Conservation (phyloP, 2,888 invertebrate genomes). For the Meganola albula region DNA sequence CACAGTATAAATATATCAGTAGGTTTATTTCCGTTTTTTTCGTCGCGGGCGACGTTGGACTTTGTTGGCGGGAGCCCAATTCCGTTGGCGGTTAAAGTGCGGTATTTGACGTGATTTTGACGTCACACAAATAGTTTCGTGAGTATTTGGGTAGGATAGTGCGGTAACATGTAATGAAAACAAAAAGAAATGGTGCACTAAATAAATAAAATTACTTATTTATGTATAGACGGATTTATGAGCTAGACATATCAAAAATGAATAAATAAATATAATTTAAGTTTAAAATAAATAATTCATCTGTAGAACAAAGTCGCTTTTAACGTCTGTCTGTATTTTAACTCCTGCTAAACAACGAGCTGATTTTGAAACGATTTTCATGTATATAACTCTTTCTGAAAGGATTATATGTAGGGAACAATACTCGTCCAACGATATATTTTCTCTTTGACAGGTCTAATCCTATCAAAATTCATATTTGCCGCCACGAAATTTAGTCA, state of each 20-base stretch:
- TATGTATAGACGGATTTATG: conserved; percentile 28
- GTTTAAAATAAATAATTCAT: too few relatives aligned
- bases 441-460: too few relatives aligned
- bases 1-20: conserved; percentile 16
- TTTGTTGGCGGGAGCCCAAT: conserved; percentile 69
- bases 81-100: conserved; percentile 56
- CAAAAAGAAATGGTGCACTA: conserved; percentile 76
- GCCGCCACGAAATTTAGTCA: too few relatives aligned
- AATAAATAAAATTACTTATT: conserved; percentile 64
- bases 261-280: neutral
- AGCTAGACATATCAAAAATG: conserved; percentile 26
- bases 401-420: too few relatives aligned
- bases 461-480: too few relatives aligned
- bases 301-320: too few relatives aligned
- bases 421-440: too few relatives aligned
- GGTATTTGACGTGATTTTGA: conserved; percentile 34
- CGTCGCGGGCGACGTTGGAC: conserved; percentile 75
- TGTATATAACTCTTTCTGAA: too few relatives aligned
- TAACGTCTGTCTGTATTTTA: too few relatives aligned
- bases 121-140: conserved; percentile 44
- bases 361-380: too few relatives aligned
- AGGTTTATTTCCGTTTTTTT: conserved; percentile 73
- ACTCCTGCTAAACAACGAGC: too few relatives aligned
- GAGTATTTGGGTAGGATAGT: conserved; percentile 70
- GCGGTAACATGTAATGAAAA: conserved; percentile 76